These are phyloP conservation scores for Mactromeris polynyma DNA, from an alignment of 2,888 invertebrate species.

Conservation along the genomic window DNA sequence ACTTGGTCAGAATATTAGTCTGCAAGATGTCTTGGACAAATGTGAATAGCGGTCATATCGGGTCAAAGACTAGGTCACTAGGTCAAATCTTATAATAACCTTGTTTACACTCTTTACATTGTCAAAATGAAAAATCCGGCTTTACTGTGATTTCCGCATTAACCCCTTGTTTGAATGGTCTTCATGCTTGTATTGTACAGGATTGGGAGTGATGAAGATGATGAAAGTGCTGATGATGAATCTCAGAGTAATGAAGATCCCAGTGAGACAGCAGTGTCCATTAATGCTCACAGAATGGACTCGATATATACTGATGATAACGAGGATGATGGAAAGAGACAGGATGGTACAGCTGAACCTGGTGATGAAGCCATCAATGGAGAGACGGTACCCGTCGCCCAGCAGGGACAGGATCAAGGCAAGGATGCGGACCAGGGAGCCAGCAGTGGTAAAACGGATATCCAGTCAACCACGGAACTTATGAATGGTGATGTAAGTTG, in stretches of 20 bases:
- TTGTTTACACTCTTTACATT: too few species aligned
- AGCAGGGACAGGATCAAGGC: slow-evolving; percentile 50
- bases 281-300: slow-evolving; percentile 72
- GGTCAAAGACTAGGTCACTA: too few species aligned
- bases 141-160: too few species aligned
- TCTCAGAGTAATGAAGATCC: slow-evolving; percentile 82
- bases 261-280: slow-evolving; percentile 84
- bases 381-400: slow-evolving; percentile 35
- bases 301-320: slow-evolving; percentile 34
- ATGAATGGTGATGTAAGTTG: slow-evolving; percentile 77
- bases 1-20: too few species aligned
- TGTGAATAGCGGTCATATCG: too few species aligned
- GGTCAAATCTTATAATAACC: too few species aligned
- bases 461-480: slow-evolving; percentile 42
- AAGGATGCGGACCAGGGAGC: slow-evolving; percentile 76
- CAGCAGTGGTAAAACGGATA: slow-evolving; percentile 54
- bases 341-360: slow-evolving; percentile 65
- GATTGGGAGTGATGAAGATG: slow-evolving; percentile 87
- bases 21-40: too few species aligned
- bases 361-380: slow-evolving; percentile 12
- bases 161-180: neutral
- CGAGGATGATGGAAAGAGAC: slow-evolving; percentile 46
- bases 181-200: slow-evolving; percentile 64
- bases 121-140: too few species aligned
- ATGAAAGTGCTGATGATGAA: slow-evolving; percentile 84